Evolutionary conservation across 2,797 vertebrate genomes (phyloP).

Genomic region (Pristis pectinata): DNA sequence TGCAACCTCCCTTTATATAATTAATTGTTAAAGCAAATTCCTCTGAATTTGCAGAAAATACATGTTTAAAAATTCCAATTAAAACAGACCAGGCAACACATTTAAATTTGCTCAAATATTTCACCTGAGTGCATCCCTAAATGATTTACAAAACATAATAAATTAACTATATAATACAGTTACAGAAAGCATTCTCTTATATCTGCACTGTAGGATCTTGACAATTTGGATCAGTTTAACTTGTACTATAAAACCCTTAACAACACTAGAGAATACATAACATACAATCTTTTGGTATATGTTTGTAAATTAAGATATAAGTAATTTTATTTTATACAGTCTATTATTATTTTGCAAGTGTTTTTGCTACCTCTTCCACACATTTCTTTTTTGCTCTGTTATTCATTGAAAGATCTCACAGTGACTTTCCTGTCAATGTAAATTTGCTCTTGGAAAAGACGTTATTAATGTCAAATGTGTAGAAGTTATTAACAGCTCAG

Average conservation of each 20-base stretch:
- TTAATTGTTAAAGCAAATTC: not conserved
- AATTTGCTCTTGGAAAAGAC: not conserved
- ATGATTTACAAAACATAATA: not conserved
- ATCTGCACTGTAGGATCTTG: not conserved
- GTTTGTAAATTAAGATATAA: not conserved
- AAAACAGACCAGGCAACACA: not conserved
- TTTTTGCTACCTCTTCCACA: not conserved
- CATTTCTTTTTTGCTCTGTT: not conserved
- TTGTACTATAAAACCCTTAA: not conserved
- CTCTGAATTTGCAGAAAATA: not conserved
- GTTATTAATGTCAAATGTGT: not conserved
- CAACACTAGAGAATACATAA: not conserved
- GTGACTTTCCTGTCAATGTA: not conserved
- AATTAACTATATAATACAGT: not conserved
- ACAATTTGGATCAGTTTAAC: not conserved
- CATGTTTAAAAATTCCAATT: not conserved
- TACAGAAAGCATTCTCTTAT: not conserved
- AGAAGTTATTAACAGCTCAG: not conserved
- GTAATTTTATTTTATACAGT: not conserved
- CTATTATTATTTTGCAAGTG: not conserved
- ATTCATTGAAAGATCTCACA: not conserved
- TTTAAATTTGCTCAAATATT: not conserved
- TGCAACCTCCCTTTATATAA: not conserved
- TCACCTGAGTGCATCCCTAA: constrained; percentile 19
- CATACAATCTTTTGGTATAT: constrained; percentile 21